Evolutionary conservation across 2,113 vertebrate genomes (phyloP).

Genomic region (Protomyctophum bolini): DNA sequence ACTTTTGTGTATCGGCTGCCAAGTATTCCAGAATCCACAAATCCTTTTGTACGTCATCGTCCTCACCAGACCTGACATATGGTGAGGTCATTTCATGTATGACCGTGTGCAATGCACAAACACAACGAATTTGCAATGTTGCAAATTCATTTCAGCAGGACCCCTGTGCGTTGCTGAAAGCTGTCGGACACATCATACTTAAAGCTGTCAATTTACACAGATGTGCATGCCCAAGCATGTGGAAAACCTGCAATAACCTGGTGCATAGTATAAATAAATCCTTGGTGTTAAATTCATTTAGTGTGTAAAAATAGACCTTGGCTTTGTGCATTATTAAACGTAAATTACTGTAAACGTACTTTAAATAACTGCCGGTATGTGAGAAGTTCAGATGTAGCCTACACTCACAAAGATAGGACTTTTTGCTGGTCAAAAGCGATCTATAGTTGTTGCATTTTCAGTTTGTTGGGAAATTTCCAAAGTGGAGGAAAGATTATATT

Average conservation of each 20-base stretch:
- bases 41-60: not conserved
- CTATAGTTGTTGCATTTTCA: no score
- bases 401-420: no score
- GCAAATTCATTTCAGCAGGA: not conserved
- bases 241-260: not conserved
- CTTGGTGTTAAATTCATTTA: no score
- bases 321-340: no score
- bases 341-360: no score
- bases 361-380: no score
- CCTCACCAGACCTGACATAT: not conserved
- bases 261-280: no score
- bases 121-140: not conserved
- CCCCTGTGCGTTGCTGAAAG: not conserved
- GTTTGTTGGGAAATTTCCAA: slow-evolving; percentile 9
- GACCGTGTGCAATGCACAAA: not conserved
- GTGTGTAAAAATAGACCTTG: no score
- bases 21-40: not conserved
- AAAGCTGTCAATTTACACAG: not conserved
- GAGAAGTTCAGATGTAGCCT: no score
- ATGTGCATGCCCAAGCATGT: not conserved
- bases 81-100: not conserved
- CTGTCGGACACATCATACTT: not conserved
- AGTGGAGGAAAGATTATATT: slow-evolving; percentile 6
- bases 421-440: no score
- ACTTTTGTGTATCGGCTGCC: no score